Percentiles rank a stretch among this genome's conserved stretches.
Evolutionary conservation across 1,140 invertebrate genomes (phyloP).

Genomic region (Anastrepha obliqua): DNA sequence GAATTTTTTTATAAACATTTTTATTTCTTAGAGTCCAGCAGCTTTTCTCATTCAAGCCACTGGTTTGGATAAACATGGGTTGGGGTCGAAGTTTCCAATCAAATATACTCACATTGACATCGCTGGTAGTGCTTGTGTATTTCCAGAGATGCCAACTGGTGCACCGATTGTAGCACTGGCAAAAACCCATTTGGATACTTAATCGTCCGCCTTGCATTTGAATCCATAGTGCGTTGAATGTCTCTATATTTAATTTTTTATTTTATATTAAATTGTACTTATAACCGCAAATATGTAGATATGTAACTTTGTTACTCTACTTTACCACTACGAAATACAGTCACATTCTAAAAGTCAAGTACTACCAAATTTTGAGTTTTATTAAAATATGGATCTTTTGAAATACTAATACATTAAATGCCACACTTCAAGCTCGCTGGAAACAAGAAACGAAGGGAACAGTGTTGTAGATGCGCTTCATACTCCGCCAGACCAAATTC

Average conservation of each 20-base stretch:
- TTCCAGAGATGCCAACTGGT: slow-evolving; percentile 86
- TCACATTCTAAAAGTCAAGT: slow-evolving; percentile 23
- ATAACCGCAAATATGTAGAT: slow-evolving; percentile 27
- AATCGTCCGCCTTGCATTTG: neutral
- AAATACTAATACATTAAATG: too few relatives aligned
- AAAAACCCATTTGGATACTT: slow-evolving; percentile 70
- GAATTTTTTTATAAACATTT: neutral
- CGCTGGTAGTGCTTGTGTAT: slow-evolving; percentile 86
- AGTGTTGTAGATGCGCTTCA: too few relatives aligned
- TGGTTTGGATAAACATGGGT: slow-evolving; percentile 90
- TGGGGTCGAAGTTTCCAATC: slow-evolving; percentile 80
- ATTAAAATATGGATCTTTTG: neutral
- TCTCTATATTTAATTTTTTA: too few relatives aligned
- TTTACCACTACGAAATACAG: slow-evolving; percentile 47
- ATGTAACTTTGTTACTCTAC: slow-evolving; percentile 41
- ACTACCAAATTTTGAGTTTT: neutral
- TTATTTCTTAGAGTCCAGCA: slow-evolving; percentile 79
- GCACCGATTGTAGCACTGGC: slow-evolving; percentile 87
- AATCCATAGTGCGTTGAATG: neutral
- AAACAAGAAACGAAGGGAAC: too few relatives aligned
- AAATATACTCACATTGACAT: slow-evolving; percentile 94
- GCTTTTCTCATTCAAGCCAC: slow-evolving; percentile 93
- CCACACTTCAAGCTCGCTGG: too few relatives aligned
- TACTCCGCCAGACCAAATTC: too few relatives aligned
- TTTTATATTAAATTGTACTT: slow-evolving; percentile 1